Conservation (phyloP, 2,888 invertebrate species). For the Zygaena filipendulae region DNA sequence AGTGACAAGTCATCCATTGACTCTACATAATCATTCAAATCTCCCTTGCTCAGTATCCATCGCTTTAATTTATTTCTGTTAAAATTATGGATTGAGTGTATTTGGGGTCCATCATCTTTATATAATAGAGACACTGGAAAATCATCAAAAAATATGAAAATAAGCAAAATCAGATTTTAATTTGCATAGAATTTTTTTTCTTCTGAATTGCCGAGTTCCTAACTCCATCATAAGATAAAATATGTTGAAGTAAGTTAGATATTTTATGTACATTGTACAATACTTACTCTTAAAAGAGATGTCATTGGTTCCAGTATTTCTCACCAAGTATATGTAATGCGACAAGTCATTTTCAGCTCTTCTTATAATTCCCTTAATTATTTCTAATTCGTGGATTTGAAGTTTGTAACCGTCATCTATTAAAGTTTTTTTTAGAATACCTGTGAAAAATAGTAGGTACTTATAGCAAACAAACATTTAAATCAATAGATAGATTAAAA, state of each 20-base stretch:
- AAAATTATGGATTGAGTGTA: slow-evolving; percentile 17
- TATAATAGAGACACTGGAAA: slow-evolving; percentile 17
- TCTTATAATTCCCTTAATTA: slow-evolving; percentile 8
- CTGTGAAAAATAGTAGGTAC: slow-evolving; percentile 4
- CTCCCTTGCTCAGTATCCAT: slow-evolving; percentile 17
- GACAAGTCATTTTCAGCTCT: slow-evolving; percentile 14
- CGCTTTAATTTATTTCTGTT: slow-evolving; percentile 15
- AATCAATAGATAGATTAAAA: slow-evolving; percentile 1
- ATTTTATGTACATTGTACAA: too few species aligned
- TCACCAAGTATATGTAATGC: slow-evolving; percentile 16
- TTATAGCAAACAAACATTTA: not conserved
- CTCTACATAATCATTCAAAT: slow-evolving; percentile 15
- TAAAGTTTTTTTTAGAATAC: slow-evolving; percentile 8
- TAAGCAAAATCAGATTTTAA: too few species aligned
- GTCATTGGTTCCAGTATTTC: too few species aligned
- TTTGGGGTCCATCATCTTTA: slow-evolving; percentile 12
- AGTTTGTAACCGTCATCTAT: slow-evolving; percentile 8
- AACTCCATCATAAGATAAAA: too few species aligned
- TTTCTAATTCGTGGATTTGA: not conserved
- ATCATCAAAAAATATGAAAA: too few species aligned
- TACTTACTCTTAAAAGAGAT: too few species aligned
- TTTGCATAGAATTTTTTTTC: too few species aligned
- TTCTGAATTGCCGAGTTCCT: too few species aligned
- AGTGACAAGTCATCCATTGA: slow-evolving; percentile 17
- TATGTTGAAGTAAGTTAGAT: too few species aligned